These are phyloP conservation scores for Cryptotis parvus DNA, from an alignment of 2,113 vertebrate species.

Conservation along the genomic window DNA sequence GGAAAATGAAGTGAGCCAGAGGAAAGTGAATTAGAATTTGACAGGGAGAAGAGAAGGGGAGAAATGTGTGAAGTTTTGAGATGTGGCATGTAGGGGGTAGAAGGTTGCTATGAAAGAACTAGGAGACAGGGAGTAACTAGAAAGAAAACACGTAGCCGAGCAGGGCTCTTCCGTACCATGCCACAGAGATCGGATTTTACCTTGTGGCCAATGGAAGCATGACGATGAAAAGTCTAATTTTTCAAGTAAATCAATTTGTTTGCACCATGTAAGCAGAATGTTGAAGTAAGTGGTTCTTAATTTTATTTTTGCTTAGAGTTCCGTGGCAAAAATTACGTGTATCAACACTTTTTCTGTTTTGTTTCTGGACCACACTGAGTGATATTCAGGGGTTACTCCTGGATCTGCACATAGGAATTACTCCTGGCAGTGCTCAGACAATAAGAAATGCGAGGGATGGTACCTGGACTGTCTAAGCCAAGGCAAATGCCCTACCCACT, in stretches of 20 bases:
- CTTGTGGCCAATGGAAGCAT: background rate
- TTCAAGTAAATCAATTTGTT: background rate
- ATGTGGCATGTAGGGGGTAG: background rate
- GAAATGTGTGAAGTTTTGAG: background rate
- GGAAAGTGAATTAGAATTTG: background rate
- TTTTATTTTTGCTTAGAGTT: background rate
- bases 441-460: too few relatives aligned
- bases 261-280: background rate
- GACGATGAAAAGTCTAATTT: background rate
- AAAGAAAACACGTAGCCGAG: too few relatives aligned
- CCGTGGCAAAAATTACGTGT: background rate
- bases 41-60: background rate
- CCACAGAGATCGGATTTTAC: background rate
- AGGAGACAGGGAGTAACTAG: background rate
- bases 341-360: background rate
- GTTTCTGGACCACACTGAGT: background rate
- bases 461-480: too few relatives aligned
- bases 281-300: conserved; percentile 15
- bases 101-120: background rate
- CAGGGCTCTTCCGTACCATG: background rate
- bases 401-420: too few relatives aligned
- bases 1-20: background rate
- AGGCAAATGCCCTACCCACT: too few relatives aligned
- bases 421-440: too few relatives aligned
- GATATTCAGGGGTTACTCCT: too few relatives aligned